Evolutionary conservation across 2,113 vertebrate species (phyloP), one percentile per base, ranked within the genome.

Genomic region (Polypterus senegalus): DNA sequence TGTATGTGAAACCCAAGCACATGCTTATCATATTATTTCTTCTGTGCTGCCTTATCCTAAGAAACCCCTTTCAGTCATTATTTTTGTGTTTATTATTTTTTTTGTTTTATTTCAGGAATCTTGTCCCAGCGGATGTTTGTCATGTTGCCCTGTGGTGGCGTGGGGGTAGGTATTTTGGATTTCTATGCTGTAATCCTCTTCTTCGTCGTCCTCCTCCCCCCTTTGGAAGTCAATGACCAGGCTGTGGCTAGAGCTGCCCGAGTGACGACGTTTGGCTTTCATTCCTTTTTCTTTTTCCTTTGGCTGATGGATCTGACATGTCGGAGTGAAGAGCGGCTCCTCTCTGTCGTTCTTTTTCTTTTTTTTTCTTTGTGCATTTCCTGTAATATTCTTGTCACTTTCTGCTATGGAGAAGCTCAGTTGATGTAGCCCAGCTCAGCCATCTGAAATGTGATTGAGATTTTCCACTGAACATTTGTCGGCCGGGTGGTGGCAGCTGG

Each of bases 141-240:
- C 67, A 89, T 88, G 89, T 75, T 97, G 68, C 92, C 92, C 58
- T 97, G 94, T 10, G 92, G 94, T 67, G 94, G 92, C 49, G 78
- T 92, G 56, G 94, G 93, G 86, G 94, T 97, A 75, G 92, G 92
- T 86, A 58, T 61, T 66, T 49, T 1, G 0, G 60, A 52, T 60
- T 9, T 67, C 61, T 66, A 11, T 48, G 8, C 27, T 6, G 46
- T 9, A 7, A 6, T 10, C 49, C 51, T 53, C 61, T 27, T 5
- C 54, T 1, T 62, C 51, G 46, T 2, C 72, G 76, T 79, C 46
- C 80, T 67, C 69, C 66, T 51, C 49, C 79, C 65, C 80, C 70
- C 79, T 61, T 77, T 68, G 71, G 75, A 69, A 1, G 3, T 74
- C 49, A 51, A 2, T 51, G 49, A 27, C 27, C 27, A 27, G 49